Percentiles rank a stretch among this genome's conserved stretches.
phyloP scores from a whole-genome alignment of 2,888 invertebrate species.

The Cephus nigrinus region DNA sequence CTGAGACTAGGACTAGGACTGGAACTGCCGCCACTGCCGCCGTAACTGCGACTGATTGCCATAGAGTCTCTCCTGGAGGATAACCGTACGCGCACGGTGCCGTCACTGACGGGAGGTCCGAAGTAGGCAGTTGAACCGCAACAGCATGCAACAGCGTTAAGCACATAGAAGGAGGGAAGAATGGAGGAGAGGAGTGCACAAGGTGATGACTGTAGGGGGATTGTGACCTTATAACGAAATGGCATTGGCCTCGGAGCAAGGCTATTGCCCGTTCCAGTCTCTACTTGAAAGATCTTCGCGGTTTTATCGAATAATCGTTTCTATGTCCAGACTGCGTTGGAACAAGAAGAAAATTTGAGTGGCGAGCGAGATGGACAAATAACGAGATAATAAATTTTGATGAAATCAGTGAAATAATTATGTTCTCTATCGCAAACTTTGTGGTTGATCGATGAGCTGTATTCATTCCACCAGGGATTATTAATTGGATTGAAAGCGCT shows the following conservation, averaged over 20 bases:
- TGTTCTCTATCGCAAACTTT: too few species aligned
- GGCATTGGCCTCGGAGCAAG: slow-evolving; percentile 45
- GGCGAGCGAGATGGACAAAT: too few species aligned
- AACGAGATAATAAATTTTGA: too few species aligned
- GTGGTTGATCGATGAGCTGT: too few species aligned
- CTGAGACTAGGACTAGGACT: neutral
- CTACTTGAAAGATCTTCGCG: neutral
- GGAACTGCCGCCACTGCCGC: neutral
- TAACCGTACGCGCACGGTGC: slow-evolving; percentile 35
- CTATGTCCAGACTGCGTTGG: too few species aligned
- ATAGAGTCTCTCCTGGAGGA: slow-evolving; percentile 50
- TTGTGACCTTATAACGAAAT: slow-evolving; percentile 32
- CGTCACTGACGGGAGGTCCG: neutral
- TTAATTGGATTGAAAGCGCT: too few species aligned
- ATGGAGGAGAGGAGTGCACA: slow-evolving; percentile 11
- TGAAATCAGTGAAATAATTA: too few species aligned
- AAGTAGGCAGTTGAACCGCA: neutral
- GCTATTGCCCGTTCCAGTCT: slow-evolving; percentile 32
- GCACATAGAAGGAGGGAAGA: slow-evolving; percentile 5
- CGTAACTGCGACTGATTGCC: slow-evolving; percentile 50
- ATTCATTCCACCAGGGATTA: too few species aligned
- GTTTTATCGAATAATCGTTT: too few species aligned
- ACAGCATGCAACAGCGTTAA: neutral
- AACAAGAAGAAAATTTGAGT: too few species aligned
- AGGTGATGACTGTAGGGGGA: slow-evolving; percentile 36